Percentiles rank a stretch among this genome's conserved stretches.
Evolutionary conservation across 2,888 invertebrate genomes (phyloP).

Genomic region (Ametastegia equiseti): DNA sequence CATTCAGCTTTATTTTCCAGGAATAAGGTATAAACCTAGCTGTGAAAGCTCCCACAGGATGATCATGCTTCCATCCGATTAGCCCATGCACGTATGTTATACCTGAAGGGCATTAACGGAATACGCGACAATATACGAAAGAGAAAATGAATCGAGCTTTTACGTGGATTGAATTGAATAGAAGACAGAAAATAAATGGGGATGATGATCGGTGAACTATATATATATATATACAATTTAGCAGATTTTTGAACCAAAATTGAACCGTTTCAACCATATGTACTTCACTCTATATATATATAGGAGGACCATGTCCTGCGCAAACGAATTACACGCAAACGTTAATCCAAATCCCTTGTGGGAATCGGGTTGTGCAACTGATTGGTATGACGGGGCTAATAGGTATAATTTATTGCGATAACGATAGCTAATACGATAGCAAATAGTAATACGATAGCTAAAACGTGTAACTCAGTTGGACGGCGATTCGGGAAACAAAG

Average conservation of each 20-base stretch:
- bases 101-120: too few species aligned
- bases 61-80: too few species aligned
- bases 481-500: constrained; percentile 22
- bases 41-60: too few species aligned
- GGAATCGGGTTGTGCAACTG: constrained; percentile 39
- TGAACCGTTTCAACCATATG: not conserved
- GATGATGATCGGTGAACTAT: not conserved
- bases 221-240: too few species aligned
- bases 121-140: not conserved
- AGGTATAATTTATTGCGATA: constrained; percentile 43
- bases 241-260: not conserved
- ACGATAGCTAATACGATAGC: constrained; percentile 35
- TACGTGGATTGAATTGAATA: not conserved
- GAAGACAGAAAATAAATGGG: not conserved
- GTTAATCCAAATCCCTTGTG: constrained; percentile 27
- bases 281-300: not conserved
- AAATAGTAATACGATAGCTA: constrained; percentile 37
- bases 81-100: too few species aligned
- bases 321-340: constrained; percentile 37
- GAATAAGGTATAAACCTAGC: not conserved
- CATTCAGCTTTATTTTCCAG: not conserved
- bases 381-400: constrained; percentile 42
- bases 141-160: not conserved
- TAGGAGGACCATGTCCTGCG: not conserved
- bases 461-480: constrained; percentile 38